These are phyloP conservation scores for Pomatostomus ruficeps DNA, from an alignment of 2,113 vertebrate genomes.

Conservation along the genomic window DNA sequence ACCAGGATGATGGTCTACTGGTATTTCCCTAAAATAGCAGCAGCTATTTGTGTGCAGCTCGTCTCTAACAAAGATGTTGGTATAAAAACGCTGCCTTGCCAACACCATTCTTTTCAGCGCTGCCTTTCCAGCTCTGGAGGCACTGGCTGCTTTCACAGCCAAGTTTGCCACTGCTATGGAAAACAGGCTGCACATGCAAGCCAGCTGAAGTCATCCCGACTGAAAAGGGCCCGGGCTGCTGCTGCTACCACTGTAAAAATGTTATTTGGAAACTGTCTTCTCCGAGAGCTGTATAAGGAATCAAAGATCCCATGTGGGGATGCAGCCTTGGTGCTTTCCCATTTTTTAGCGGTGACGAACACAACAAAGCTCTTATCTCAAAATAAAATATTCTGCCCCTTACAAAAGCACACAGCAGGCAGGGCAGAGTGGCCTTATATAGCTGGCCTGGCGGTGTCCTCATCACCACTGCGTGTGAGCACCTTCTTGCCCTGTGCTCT, in stretches of 20 bases:
- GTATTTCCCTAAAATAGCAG: slow-evolving; percentile 11
- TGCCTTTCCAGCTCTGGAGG: slow-evolving; percentile 60
- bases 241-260: slow-evolving; percentile 32
- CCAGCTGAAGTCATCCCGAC: slow-evolving; percentile 65
- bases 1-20: neutral
- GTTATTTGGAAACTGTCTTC: slow-evolving; percentile 54
- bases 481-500: neutral
- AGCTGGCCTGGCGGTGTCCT: neutral
- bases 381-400: neutral
- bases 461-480: neutral
- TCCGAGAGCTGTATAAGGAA: slow-evolving; percentile 33
- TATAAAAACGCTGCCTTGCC: slow-evolving; percentile 9
- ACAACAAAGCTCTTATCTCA: neutral
- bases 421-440: neutral
- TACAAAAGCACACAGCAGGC: neutral
- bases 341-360: neutral
- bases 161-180: slow-evolving; percentile 69
- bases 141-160: slow-evolving; percentile 65
- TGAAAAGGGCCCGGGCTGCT: slow-evolving; percentile 2
- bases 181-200: slow-evolving; percentile 46
- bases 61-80: neutral
- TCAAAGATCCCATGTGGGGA: neutral
- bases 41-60: neutral
- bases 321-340: neutral
- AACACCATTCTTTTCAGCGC: slow-evolving; percentile 25